Evolutionary conservation across 2,797 vertebrate genomes (phyloP).

Genomic region (Hoplostethus atlanticus): DNA sequence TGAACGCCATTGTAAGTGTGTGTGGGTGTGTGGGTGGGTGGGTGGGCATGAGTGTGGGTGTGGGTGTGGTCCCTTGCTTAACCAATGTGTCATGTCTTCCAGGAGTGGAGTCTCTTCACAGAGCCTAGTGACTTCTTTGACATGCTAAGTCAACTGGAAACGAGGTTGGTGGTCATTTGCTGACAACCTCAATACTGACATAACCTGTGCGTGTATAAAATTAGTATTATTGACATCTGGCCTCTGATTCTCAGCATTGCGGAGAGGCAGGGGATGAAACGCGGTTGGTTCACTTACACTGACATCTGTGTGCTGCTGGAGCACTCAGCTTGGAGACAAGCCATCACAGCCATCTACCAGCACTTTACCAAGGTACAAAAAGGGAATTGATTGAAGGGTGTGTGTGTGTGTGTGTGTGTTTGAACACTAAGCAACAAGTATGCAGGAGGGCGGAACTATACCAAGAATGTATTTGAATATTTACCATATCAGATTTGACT

Average conservation of each 20-base stretch:
- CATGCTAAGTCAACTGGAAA: constrained; percentile 91
- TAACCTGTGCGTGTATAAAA: not conserved
- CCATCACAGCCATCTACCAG: constrained; percentile 90
- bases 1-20: constrained; percentile 94
- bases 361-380: constrained; percentile 90
- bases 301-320: constrained; percentile 96
- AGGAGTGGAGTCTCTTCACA: constrained; percentile 98
- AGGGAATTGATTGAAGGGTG: not conserved
- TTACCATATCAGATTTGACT: not conserved
- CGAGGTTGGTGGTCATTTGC: constrained; percentile 85
- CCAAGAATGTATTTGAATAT: too few relatives aligned
- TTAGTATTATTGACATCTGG: not conserved
- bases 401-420: not conserved
- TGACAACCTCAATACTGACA: not conserved
- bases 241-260: constrained; percentile 87
- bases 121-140: constrained; percentile 93
- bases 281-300: constrained; percentile 98
- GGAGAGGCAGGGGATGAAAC: constrained; percentile 90
- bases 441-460: too few relatives aligned
- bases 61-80: not conserved
- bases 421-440: too few relatives aligned
- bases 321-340: constrained; percentile 90
- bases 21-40: not conserved
- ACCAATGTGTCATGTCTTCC: constrained; percentile 17
- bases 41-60: not conserved